Evolutionary conservation across 2,113 vertebrate species (phyloP), one percentile per base, ranked within the genome.

Genomic region (Hippocampus barbouri): DNA sequence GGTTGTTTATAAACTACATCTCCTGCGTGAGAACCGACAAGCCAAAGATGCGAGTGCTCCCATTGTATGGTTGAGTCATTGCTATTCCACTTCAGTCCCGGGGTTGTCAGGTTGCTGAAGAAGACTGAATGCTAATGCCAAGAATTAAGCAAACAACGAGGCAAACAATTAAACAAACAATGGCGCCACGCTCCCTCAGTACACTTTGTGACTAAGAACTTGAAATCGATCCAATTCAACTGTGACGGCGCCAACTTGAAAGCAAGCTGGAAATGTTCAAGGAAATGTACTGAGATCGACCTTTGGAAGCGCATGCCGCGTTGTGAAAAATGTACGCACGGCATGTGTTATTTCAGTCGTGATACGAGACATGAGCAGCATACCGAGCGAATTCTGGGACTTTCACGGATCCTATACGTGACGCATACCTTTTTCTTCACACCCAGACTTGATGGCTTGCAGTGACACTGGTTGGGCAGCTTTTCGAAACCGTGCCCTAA

Each of bases 391-490:
- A 70, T 25, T 64, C 47, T 30, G 27, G 43, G 53, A 51, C 66
- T 63, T 66, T 45, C 53, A 78, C 69, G 57, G 70, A 81, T 68
- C 64, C 63, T 67, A 78, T 65, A 68, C 61, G 68, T 10, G 49
- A 34, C 68, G 73, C 74, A 82, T 72, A 71, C 72, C 73, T 74
- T 64, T 78, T 75, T 88, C 79, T 64, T 84, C 88, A 89, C 88
- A 88, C 88, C 82, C 72, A 75, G 30, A 59, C 71, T 79, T 38
- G 51, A 51, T 81, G 87, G 77, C 78, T 88, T 89, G 90, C 75
- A 72, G 92, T 86, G 71, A 63, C 87, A 92, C 92, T 86, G 90
- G 92, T 93, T 91, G 59, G 79, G 86, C 90, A 11, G 81, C 92
- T 89, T 85, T 61, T 68, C 67, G 79, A 68, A 68, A 81, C 87